A percentile compares a stretch with the other conserved stretches of the same genome.
phyloP scores from a whole-genome alignment of 2,113 vertebrate genomes.

The Ptyas mucosa region DNA sequence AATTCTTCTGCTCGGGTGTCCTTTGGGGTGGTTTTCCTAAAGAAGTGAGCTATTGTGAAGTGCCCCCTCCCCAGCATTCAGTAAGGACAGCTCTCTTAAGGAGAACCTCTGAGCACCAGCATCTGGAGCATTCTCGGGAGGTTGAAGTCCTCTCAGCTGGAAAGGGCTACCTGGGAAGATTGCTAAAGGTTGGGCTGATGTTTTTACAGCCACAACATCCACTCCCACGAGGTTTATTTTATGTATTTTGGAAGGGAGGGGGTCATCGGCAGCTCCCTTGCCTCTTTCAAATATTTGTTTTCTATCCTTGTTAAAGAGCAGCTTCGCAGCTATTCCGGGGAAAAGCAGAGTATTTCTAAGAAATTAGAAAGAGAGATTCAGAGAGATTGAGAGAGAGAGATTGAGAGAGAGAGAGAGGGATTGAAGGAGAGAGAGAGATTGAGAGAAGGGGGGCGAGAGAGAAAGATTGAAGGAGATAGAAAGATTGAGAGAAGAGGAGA shows the following conservation, averaged over 20 bases:
- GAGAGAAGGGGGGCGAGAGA: not conserved
- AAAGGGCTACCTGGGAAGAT: not conserved
- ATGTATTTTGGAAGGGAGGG: not conserved
- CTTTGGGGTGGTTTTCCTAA: not conserved
- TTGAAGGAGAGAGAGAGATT: not conserved
- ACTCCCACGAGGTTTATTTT: not conserved
- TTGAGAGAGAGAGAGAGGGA: too few relatives aligned
- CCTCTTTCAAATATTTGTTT: not conserved
- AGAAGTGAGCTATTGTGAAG: not conserved
- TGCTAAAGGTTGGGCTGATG: not conserved
- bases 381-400: too few relatives aligned
- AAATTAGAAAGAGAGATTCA: not conserved
- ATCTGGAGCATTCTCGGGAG: not conserved
- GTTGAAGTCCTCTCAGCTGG: not conserved
- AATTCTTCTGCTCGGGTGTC: not conserved
- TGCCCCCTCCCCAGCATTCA: not conserved
- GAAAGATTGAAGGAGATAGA: too few relatives aligned
- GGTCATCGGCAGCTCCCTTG: not conserved
- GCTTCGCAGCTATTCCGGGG: not conserved
- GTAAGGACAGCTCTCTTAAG: not conserved
- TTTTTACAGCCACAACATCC: not conserved
- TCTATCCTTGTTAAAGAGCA: not conserved
- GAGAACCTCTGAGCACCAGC: not conserved
- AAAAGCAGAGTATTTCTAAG: too few relatives aligned
- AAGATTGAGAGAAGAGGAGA: too few relatives aligned